phyloP scores from a whole-genome alignment of 2,113 vertebrate species.

The Xyrauchen texanus region DNA sequence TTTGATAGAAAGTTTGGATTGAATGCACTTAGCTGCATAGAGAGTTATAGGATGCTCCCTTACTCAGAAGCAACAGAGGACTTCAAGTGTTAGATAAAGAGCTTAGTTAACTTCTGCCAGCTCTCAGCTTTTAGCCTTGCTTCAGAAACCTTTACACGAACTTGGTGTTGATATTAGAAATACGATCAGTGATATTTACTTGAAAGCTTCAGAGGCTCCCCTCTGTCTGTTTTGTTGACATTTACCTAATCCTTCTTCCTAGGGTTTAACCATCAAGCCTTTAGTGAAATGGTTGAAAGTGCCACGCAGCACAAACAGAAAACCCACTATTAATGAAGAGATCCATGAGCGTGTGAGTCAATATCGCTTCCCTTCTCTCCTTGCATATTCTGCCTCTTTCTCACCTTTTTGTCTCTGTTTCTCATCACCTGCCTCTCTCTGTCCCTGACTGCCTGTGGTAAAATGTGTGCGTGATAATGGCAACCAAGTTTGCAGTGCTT shows the following conservation, averaged over 20 bases:
- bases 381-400: neutral
- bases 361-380: neutral
- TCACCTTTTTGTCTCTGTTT: too few species aligned
- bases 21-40: too few species aligned
- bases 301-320: conserved; percentile 89
- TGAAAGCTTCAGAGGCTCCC: too few species aligned
- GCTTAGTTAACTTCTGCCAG: neutral
- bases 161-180: neutral
- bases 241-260: conserved; percentile 21
- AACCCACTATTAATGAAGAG: conserved; percentile 94
- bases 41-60: too few species aligned
- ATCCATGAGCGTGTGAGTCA: conserved; percentile 90
- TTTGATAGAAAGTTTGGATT: too few species aligned
- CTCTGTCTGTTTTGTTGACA: neutral
- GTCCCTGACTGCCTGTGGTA: neutral
- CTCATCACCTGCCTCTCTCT: too few species aligned
- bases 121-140: neutral
- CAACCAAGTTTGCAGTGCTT: conserved; percentile 22
- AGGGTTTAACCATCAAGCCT: conserved; percentile 97
- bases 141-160: neutral
- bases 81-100: too few species aligned
- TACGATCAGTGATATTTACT: neutral
- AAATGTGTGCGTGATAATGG: conserved; percentile 13
- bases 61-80: too few species aligned
- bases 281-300: conserved; percentile 96